Conservation (phyloP, 2,888 invertebrate species). For the Julus scanicus region DNA sequence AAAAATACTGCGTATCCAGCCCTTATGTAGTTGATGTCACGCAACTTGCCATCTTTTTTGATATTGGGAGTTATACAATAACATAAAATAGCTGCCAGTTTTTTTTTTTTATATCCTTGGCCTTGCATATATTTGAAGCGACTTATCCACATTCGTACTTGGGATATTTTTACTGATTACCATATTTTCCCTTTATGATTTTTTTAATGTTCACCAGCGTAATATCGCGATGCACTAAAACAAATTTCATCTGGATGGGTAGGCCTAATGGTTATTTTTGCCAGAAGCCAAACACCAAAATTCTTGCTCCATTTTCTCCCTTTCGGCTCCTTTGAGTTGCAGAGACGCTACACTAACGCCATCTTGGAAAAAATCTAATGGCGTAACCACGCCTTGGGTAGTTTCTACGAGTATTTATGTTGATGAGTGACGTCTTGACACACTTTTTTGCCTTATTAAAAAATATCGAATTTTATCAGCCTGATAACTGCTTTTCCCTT, state of each 20-base stretch:
- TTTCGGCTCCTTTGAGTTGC: constrained; percentile 30
- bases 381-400: neutral
- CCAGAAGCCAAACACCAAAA: neutral
- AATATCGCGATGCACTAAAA: constrained; percentile 1
- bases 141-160: neutral
- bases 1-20: neutral
- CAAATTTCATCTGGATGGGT: neutral
- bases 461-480: constrained; percentile 32
- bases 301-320: constrained; percentile 16
- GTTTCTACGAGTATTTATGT: neutral
- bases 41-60: neutral
- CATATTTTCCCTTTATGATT: neutral
- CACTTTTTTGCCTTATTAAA: constrained; percentile 6
- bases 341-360: neutral
- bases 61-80: neutral
- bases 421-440: constrained; percentile 22
- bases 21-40: neutral
- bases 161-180: neutral
- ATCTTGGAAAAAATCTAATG: neutral
- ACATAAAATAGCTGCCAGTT: neutral
- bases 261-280: constrained; percentile 9
- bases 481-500: neutral
- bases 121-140: neutral
- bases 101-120: neutral
- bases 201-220: neutral